Conservation (phyloP, 2,888 invertebrate species). For the Agriopis leucophaearia region DNA sequence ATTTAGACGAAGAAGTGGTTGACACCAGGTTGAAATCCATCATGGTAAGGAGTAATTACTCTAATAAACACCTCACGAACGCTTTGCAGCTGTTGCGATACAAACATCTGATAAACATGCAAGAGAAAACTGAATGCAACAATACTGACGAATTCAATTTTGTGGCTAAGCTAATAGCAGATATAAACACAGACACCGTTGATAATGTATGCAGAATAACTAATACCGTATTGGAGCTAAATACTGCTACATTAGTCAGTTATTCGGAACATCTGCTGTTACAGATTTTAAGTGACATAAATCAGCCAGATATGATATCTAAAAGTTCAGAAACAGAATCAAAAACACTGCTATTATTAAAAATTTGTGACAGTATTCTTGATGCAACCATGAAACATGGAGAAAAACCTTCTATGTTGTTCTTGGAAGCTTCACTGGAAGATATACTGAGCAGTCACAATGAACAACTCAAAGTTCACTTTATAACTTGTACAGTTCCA, state of each 20-base stretch:
- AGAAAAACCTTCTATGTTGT: constrained; percentile 60
- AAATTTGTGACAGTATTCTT: constrained; percentile 68
- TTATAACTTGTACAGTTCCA: constrained; percentile 71
- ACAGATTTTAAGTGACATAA: constrained; percentile 67
- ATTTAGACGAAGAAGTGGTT: constrained; percentile 76
- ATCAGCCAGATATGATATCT: constrained; percentile 44
- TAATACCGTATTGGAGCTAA: constrained; percentile 63
- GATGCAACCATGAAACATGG: constrained; percentile 59
- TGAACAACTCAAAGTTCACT: constrained; percentile 67
- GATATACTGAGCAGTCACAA: constrained; percentile 60
- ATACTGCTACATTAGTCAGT: constrained; percentile 59
- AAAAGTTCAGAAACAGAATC: constrained; percentile 34
- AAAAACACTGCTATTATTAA: constrained; percentile 56
- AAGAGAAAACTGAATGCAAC: constrained; percentile 73
- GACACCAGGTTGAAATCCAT: constrained; percentile 69
- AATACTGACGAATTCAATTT: constrained; percentile 72
- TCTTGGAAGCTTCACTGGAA: constrained; percentile 67
- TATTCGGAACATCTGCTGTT: constrained; percentile 80
- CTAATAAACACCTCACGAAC: constrained; percentile 65
- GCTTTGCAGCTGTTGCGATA: constrained; percentile 72
- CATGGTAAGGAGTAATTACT: constrained; percentile 61
- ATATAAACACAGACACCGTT: constrained; percentile 58
- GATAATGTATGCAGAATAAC: constrained; percentile 68
- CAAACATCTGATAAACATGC: constrained; percentile 72
- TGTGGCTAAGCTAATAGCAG: constrained; percentile 62